Evolutionary conservation across 2,888 invertebrate genomes (phyloP).

Genomic region (Caenorhabditis imperialis): DNA sequence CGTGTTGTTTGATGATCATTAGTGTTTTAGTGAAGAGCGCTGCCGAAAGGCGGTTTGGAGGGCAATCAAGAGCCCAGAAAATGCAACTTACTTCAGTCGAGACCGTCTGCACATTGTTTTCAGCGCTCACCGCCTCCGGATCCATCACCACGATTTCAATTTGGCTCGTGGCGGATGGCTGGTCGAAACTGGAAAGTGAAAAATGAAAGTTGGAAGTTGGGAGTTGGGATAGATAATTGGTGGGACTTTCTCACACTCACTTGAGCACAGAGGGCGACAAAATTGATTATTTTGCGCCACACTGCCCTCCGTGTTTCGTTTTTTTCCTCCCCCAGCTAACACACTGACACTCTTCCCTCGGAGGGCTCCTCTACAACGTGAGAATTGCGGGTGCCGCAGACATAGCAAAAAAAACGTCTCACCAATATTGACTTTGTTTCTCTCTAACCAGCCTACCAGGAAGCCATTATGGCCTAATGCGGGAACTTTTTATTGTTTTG

Average conservation of each 20-base stretch:
- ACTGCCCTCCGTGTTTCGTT: constrained; percentile 35
- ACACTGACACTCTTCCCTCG: constrained; percentile 5
- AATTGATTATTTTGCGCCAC: constrained; percentile 40
- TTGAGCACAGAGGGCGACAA: constrained; percentile 25
- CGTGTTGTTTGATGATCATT: constrained; percentile 43
- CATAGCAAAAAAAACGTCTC: constrained; percentile 9
- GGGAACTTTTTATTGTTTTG: no score
- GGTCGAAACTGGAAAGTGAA: constrained; percentile 27
- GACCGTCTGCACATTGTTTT: constrained; percentile 4
- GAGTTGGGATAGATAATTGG: not conserved
- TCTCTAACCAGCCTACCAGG: constrained; percentile 22
- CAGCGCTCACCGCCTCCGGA: constrained; percentile 21
- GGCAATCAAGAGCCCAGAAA: constrained; percentile 15
- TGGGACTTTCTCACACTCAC: constrained; percentile 25
- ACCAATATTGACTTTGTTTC: constrained; percentile 45
- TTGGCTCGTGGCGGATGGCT: constrained; percentile 26
- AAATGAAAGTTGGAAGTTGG: no score
- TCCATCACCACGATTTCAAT: constrained; percentile 45
- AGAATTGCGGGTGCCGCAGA: constrained; percentile 32
- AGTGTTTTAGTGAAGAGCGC: constrained; percentile 39
- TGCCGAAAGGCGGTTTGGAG: constrained; percentile 21
- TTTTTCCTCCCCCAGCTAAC: constrained; percentile 5
- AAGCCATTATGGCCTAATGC: constrained; percentile 48
- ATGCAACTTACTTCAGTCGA: constrained; percentile 7
- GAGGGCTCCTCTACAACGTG: constrained; percentile 35